Evolutionary conservation across 2,797 vertebrate genomes (phyloP).

Genomic region (Eulemur rubriventer): DNA sequence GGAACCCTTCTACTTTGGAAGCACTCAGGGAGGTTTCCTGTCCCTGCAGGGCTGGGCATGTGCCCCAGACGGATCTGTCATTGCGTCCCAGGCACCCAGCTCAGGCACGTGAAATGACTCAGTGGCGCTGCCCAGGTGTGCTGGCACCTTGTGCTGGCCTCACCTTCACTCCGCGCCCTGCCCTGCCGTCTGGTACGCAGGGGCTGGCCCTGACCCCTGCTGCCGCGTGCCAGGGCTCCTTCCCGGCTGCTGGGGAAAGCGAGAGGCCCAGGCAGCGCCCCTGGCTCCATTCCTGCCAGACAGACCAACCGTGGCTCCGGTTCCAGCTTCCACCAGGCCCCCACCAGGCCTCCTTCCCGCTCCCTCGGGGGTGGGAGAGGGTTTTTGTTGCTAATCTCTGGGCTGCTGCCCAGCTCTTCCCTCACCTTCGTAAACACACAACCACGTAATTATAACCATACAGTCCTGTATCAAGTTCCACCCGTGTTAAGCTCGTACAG

Average conservation of each 20-base stretch:
- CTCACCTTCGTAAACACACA: background rate
- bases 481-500: background rate
- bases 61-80: fast-evolving
- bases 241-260: background rate
- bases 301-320: background rate
- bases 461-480: too few relatives aligned
- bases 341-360: fast-evolving
- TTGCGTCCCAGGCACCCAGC: background rate
- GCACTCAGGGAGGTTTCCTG: too few relatives aligned
- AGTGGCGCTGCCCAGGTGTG: fast-evolving
- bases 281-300: background rate
- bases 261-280: background rate
- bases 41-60: background rate
- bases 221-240: fast-evolving
- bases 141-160: fast-evolving
- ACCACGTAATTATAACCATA: background rate
- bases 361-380: background rate
- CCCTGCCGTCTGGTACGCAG: background rate
- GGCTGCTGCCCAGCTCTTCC: too few relatives aligned
- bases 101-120: fast-evolving
- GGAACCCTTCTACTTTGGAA: background rate
- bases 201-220: background rate
- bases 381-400: background rate
- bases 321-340: background rate
- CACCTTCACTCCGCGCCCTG: fast-evolving